Conservation (phyloP, 2,113 vertebrate species). For the Cinclus mexicanus region DNA sequence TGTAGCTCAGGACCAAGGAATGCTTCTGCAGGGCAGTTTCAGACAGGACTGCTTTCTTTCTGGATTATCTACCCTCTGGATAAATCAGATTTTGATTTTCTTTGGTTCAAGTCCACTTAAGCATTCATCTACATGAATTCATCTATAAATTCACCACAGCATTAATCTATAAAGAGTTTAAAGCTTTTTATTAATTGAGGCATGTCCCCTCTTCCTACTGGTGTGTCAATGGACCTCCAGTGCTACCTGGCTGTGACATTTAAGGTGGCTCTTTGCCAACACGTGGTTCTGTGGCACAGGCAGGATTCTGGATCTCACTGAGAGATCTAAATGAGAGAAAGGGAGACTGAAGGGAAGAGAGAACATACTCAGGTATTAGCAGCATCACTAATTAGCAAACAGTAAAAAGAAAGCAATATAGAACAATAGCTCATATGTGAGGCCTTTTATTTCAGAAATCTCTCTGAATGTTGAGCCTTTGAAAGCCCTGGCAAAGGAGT, state of each 20-base stretch:
- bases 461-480: neutral
- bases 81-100: neutral
- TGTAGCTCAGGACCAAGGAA: neutral
- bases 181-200: neutral
- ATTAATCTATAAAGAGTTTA: neutral
- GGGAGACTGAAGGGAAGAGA: neutral
- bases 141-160: neutral
- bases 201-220: neutral
- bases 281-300: neutral
- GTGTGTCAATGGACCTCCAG: neutral
- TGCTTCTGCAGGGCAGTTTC: neutral
- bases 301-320: neutral
- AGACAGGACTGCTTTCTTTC: neutral
- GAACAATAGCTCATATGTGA: neutral
- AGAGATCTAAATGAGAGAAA: neutral
- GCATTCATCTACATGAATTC: neutral
- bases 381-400: neutral
- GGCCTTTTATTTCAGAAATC: neutral
- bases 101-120: neutral
- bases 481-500: neutral
- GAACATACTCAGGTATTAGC: neutral
- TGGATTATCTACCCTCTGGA: neutral
- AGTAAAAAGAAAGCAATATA: neutral
- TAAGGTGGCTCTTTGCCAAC: neutral
- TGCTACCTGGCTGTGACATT: neutral